Evolutionary conservation across 2,888 invertebrate species (phyloP).

Genomic region (Auanema sp.): DNA sequence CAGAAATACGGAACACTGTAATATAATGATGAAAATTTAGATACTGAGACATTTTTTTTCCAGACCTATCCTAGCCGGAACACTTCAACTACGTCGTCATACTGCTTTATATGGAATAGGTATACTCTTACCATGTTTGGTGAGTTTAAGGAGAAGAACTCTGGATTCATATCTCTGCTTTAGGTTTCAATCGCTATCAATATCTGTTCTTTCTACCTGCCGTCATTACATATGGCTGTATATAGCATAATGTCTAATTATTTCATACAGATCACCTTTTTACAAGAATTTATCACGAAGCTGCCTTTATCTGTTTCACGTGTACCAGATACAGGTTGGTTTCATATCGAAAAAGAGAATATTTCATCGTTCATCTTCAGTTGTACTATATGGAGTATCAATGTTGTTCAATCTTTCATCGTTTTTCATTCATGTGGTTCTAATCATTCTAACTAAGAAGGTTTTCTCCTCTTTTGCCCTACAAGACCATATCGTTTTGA

Average conservation of each 20-base stretch:
- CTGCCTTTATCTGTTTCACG: conserved; percentile 36
- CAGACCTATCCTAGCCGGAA: conserved; percentile 29
- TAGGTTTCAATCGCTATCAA: conserved; percentile 11
- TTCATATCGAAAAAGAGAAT: not conserved
- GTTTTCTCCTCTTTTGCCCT: too few species aligned
- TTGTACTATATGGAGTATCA: too few species aligned
- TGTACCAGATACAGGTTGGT: conserved; percentile 24
- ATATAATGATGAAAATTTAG: not conserved
- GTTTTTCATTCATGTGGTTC: too few species aligned
- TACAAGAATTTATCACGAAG: conserved; percentile 42
- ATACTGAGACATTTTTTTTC: too few species aligned
- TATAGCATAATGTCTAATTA: conserved; percentile 21
- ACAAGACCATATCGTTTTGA: too few species aligned
- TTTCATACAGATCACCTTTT: conserved; percentile 47
- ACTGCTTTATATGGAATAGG: conserved; percentile 27
- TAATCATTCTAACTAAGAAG: too few species aligned
- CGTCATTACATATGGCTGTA: conserved; percentile 3
- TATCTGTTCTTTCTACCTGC: conserved; percentile 11
- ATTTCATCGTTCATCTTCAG: too few species aligned
- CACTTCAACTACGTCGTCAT: conserved; percentile 28
- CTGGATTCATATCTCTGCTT: not conserved
- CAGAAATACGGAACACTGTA: not conserved
- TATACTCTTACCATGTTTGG: conserved; percentile 27
- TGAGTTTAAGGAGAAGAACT: conserved; percentile 10
- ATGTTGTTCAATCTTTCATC: too few species aligned